Evolutionary conservation across 2,797 vertebrate species (phyloP), one percentile per base, ranked within the genome.

Genomic region (Lemur catta): DNA sequence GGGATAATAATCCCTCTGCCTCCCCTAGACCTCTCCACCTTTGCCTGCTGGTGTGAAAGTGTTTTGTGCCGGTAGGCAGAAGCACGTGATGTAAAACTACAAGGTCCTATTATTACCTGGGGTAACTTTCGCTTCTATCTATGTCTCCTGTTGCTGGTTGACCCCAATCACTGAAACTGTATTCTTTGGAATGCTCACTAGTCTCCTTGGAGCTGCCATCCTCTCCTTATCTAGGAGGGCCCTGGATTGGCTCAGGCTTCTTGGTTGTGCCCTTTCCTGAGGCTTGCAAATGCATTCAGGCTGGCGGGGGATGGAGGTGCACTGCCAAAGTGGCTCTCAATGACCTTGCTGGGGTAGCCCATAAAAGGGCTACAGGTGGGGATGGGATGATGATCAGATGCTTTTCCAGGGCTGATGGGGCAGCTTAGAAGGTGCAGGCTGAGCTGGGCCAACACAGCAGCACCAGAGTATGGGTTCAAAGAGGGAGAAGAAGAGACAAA

Each of bases 91-190:
- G 7, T 46, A 48, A 89, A 94, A 94, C 84, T 85, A 94, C 96
- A 97, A 94, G 95, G 96, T 97, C 61, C 91, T 95, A 82, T 97
- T 97, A 95, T 97, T 94, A 71, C 91, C 12, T 7, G 57, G 82
- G 69, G 84, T 95, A 76, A 69, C 94, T 94, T 91, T 97, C 9
- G 0, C 89, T 61, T 95, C 75, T 96, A 97, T 98, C 96, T 88
- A 26, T 79, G 93, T 95, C 94, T 97, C 95, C 76, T 90, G 28
- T 96, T 91, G 95, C 97, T 97, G 57, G 89, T 93, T 97, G 96
- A 97, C 94, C 95, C 91, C 63, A 85, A 84, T 96, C 72, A 3
- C 89, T 95, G 97, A 97, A 98, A 97, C 30, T 74, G 84, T 97
- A 97, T 89, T 97, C 97, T 96, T 93, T 0, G 91, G 95, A 97